These are phyloP conservation scores for Coranthus polyacanthus DNA, from an alignment of 2,797 vertebrate genomes.

Conservation along the genomic window DNA sequence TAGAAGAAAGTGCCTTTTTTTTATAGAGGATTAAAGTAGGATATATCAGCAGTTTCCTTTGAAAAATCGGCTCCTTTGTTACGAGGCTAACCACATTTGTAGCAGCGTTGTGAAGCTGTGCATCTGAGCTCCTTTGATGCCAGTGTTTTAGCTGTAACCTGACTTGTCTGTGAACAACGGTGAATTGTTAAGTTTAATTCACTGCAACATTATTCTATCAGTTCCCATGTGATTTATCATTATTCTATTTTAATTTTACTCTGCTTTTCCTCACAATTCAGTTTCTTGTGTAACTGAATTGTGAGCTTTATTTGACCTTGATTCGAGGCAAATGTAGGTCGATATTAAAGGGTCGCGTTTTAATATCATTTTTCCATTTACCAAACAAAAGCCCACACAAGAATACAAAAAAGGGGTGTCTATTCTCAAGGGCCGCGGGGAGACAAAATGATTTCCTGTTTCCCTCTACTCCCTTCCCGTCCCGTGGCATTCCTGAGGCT, in stretches of 20 bases:
- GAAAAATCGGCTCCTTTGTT: conserved; percentile 40
- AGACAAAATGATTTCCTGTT: conserved; percentile 82
- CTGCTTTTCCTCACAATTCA: conserved; percentile 59
- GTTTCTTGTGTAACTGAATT: conserved; percentile 43
- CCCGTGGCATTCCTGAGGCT: conserved; percentile 75
- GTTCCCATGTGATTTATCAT: conserved; percentile 49
- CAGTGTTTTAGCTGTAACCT: conserved; percentile 37
- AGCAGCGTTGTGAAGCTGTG: conserved; percentile 3
- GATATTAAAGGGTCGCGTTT: conserved; percentile 38
- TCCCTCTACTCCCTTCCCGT: conserved; percentile 70
- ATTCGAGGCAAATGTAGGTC: conserved; percentile 41
- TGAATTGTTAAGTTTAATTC: conserved; percentile 62
- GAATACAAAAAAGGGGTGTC: conserved; percentile 51
- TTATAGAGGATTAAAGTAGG: conserved; percentile 48
- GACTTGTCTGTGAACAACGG: conserved; percentile 61
- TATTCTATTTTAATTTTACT: conserved; percentile 45
- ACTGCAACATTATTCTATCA: conserved; percentile 44
- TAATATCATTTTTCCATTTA: conserved; percentile 46
- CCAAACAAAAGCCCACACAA: conserved; percentile 55
- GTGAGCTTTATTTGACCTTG: conserved; percentile 48
- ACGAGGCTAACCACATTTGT: conserved; percentile 42
- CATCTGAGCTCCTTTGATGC: conserved; percentile 50
- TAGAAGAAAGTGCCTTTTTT: conserved; percentile 61
- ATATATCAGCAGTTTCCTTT: conserved; percentile 24
- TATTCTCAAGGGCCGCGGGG: conserved; percentile 56